phyloP scores from a whole-genome alignment of 1,140 invertebrate genomes.

The Sitobion miscanthi region DNA sequence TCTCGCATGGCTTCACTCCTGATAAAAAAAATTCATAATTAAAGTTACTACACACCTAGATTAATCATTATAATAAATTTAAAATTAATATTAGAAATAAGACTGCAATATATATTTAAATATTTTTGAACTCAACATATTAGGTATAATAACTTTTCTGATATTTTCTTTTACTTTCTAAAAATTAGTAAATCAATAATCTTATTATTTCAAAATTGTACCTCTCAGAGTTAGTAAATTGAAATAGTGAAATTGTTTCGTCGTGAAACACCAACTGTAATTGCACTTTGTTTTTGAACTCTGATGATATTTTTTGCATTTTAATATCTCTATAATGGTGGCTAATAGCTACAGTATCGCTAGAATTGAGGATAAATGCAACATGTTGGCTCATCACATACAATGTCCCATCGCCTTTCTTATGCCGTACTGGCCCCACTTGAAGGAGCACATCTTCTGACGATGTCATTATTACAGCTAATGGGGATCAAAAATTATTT shows the following conservation, averaged over 20 bases:
- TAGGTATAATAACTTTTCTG: neutral
- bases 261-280: slow-evolving; percentile 96
- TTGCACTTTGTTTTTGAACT: slow-evolving; percentile 97
- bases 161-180: neutral
- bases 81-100: neutral
- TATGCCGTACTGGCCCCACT: slow-evolving; percentile 89
- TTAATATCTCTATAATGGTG: slow-evolving; percentile 96
- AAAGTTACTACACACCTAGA: neutral
- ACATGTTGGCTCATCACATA: slow-evolving; percentile 95
- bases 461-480: slow-evolving; percentile 73
- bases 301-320: slow-evolving; percentile 97
- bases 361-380: slow-evolving; percentile 93
- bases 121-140: neutral
- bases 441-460: slow-evolving; percentile 93
- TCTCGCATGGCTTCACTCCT: slow-evolving; percentile 82
- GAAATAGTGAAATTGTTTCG: slow-evolving; percentile 94
- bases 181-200: neutral
- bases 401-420: slow-evolving; percentile 94
- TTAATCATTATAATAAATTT: neutral
- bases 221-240: slow-evolving; percentile 91
- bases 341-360: slow-evolving; percentile 88
- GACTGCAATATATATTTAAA: neutral
- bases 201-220: slow-evolving; percentile 19
- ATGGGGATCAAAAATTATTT: neutral
- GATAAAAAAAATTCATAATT: neutral